phyloP scores from a whole-genome alignment of 2,113 vertebrate genomes.

The Colius striatus region DNA sequence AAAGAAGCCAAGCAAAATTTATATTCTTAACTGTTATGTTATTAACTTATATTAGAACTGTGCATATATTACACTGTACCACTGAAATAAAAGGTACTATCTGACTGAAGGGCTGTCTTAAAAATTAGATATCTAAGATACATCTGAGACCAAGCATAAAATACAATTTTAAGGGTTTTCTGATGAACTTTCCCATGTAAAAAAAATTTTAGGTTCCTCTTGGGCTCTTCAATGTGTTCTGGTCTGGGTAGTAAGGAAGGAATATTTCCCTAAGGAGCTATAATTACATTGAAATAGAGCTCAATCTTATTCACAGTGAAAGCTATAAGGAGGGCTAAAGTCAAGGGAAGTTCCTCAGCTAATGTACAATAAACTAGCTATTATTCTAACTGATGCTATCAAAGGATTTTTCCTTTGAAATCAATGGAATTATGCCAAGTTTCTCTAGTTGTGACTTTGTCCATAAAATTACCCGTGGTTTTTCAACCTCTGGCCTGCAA shows the following conservation, averaged over 20 bases:
- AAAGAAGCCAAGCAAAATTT: not conserved
- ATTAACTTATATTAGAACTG: not conserved
- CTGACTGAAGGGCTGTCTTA: not conserved
- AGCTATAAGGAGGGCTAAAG: not conserved
- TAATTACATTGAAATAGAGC: not conserved
- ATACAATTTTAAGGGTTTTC: not conserved
- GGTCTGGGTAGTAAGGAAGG: not conserved
- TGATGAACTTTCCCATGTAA: not conserved
- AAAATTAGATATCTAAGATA: not conserved
- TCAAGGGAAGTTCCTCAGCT: not conserved
- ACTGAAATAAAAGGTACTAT: not conserved
- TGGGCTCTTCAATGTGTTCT: not conserved
- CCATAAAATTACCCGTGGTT: not conserved
- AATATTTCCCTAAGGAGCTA: constrained; percentile 19
- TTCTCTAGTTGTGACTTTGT: not conserved
- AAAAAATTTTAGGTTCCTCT: not conserved
- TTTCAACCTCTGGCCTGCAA: not conserved
- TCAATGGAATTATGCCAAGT: not conserved
- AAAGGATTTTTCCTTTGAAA: constrained; percentile 22
- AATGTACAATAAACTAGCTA: not conserved
- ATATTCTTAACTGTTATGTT: not conserved
- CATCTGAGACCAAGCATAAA: not conserved
- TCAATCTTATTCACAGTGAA: not conserved
- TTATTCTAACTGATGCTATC: not conserved
- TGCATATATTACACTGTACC: not conserved